A percentile compares a stretch with the other conserved stretches of the same genome.
Conservation (phyloP, 2,797 vertebrate species). For the Notoglanidium macrostoma region DNA sequence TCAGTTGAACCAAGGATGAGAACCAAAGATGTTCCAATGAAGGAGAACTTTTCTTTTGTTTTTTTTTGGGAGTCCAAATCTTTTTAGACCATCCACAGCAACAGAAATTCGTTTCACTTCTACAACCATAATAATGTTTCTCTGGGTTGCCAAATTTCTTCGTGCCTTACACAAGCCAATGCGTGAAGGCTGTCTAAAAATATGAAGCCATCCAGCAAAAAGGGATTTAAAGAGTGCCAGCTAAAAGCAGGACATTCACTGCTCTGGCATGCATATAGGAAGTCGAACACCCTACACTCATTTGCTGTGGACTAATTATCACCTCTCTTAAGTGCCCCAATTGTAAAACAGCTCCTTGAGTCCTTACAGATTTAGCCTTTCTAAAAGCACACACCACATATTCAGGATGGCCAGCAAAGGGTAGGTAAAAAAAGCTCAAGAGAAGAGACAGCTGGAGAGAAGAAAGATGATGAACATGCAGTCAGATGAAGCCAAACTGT, state of each 20-base stretch:
- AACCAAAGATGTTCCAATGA: too few species aligned
- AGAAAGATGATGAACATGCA: constrained; percentile 39
- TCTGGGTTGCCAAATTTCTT: neutral
- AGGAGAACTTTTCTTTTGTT: too few species aligned
- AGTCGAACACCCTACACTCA: constrained; percentile 43
- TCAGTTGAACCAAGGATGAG: too few species aligned
- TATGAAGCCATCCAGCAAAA: neutral
- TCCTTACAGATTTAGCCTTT: constrained; percentile 53
- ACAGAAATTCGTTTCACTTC: neutral
- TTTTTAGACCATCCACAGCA: neutral
- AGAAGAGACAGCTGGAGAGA: constrained; percentile 52
- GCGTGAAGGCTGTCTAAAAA: constrained; percentile 20
- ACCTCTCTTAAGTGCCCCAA: constrained; percentile 47
- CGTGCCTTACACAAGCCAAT: neutral
- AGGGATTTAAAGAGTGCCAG: neutral
- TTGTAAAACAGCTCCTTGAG: constrained; percentile 49
- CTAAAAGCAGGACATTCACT: constrained; percentile 12
- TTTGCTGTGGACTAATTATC: constrained; percentile 46
- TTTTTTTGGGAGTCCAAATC: neutral
- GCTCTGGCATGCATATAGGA: constrained; percentile 41
- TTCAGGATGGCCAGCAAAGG: constrained; percentile 39
- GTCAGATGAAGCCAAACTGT: constrained; percentile 21
- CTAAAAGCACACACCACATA: constrained; percentile 45
- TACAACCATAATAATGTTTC: constrained; percentile 8
- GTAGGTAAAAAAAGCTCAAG: constrained; percentile 52